Evolutionary conservation across 2,797 vertebrate genomes (phyloP), one percentile per base, ranked within the genome.

Genomic region (Liasis olivaceus): DNA sequence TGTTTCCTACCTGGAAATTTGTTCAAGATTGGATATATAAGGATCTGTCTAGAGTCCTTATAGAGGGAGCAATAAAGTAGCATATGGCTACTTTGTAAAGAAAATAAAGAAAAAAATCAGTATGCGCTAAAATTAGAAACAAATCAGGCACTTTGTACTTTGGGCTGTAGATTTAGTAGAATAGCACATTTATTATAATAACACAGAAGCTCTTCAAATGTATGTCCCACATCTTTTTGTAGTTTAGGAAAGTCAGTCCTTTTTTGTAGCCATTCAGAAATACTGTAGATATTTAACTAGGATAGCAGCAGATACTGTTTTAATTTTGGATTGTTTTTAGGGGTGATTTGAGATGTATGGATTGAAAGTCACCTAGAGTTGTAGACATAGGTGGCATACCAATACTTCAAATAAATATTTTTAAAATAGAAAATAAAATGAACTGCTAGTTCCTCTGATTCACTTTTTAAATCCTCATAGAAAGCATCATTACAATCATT

Each of bases 391-490:
- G 64, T 72, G n/a, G 7, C 14, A 36, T 72, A 36, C n/a, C 31
- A 72, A 72, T 17, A 14, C 31, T 72, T 72, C 36, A 72, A n/a
- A 36, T 72, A 36, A 77, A 92, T 91, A 92, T 90, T 89, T 93
- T 81, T n/a, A 91, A 89, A 89, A 93, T 24, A 9, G 62, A 91
- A 51, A 91, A 95, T 91, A 92, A 90, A 85, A 94, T 64, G 89
- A 51, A 92, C 89, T 88, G 90, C 62, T 93, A 54, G 58, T 89
- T 96, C 86, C 28, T 62, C 93, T 69, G 88, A 22, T 31, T 62
- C 7, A 91, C n/a, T n/a, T 59, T 62, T 81, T 51, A 85, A 1
- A 93, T 4, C 12, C 2, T 26, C 89, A 59, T 91, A 42, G n/a
- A 14, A 93, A 94, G 91, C 59, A 93, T 85, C 2, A 60, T 26